These are phyloP conservation scores for Amblyteles armatorius DNA, from an alignment of 2,888 invertebrate species.

Conservation along the genomic window DNA sequence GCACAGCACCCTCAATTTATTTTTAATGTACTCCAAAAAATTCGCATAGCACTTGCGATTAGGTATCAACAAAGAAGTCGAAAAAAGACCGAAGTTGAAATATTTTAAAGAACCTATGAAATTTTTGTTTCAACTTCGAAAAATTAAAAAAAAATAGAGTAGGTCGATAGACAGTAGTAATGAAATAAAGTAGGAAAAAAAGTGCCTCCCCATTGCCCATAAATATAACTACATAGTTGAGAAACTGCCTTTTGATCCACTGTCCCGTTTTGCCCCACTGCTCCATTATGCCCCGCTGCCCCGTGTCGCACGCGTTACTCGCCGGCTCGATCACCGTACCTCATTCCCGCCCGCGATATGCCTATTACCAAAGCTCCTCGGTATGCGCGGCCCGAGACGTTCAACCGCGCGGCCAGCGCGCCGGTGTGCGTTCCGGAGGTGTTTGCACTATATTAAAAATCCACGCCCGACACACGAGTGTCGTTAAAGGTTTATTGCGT, in stretches of 20 bases:
- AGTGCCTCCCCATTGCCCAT: too few species aligned
- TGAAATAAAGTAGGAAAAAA: too few species aligned
- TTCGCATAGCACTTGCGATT: too few species aligned
- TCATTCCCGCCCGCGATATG: constrained; percentile 8
- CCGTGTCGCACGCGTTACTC: constrained; percentile 27
- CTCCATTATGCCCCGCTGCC: neutral
- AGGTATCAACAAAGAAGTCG: too few species aligned
- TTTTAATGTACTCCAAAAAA: too few species aligned
- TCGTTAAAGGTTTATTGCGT: constrained; percentile 38
- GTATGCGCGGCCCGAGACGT: constrained; percentile 16
- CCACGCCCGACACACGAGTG: neutral
- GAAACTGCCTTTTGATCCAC: neutral
- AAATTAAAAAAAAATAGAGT: too few species aligned
- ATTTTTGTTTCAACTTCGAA: too few species aligned
- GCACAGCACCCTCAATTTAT: too few species aligned
- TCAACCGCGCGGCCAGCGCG: neutral
- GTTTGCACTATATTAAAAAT: constrained; percentile 8
- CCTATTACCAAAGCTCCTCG: constrained; percentile 24
- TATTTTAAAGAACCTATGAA: too few species aligned
- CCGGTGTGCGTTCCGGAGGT: neutral
- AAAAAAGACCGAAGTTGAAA: too few species aligned
- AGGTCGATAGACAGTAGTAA: too few species aligned
- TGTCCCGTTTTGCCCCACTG: neutral
- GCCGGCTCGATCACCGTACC: constrained; percentile 32
- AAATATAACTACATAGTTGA: too few species aligned